A percentile compares a stretch with the other conserved stretches of the same genome.
phyloP scores from a whole-genome alignment of 2,888 invertebrate genomes.

The Blera fallax region DNA sequence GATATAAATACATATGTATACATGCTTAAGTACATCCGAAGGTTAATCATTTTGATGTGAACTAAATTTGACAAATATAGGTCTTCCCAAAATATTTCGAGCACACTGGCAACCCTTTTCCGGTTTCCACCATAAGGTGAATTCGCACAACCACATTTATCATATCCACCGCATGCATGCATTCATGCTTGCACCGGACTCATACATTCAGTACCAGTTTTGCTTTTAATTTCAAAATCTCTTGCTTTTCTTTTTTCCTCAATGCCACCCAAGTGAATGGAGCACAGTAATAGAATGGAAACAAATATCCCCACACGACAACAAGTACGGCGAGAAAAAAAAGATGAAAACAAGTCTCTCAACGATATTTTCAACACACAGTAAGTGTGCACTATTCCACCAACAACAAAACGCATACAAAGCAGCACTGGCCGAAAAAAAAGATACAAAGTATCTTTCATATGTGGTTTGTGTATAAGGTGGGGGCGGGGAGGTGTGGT shows the following conservation, averaged over 20 bases:
- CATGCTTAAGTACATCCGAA: no score
- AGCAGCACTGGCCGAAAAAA: not conserved
- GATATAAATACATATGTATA: no score
- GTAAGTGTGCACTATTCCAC: not conserved
- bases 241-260: not conserved
- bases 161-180: not conserved
- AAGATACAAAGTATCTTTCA: conserved; percentile 3
- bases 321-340: conserved; percentile 1
- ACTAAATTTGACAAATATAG: no score
- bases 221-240: not conserved
- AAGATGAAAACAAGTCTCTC: not conserved
- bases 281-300: not conserved
- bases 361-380: not conserved
- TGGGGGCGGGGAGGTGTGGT: conserved; percentile 16
- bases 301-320: not conserved
- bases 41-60: no score
- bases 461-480: not conserved
- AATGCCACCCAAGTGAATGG: conserved; percentile 7
- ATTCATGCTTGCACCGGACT: not conserved
- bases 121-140: not conserved
- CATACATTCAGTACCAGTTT: not conserved
- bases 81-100: no score
- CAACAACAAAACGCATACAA: conserved; percentile 6
- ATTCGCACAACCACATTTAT: not conserved
- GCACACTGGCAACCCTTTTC: conserved; percentile 5